Evolutionary conservation across 2,888 invertebrate species (phyloP), one percentile per base, ranked within the genome.

Genomic region (Chaetogeoica ovagalla): DNA sequence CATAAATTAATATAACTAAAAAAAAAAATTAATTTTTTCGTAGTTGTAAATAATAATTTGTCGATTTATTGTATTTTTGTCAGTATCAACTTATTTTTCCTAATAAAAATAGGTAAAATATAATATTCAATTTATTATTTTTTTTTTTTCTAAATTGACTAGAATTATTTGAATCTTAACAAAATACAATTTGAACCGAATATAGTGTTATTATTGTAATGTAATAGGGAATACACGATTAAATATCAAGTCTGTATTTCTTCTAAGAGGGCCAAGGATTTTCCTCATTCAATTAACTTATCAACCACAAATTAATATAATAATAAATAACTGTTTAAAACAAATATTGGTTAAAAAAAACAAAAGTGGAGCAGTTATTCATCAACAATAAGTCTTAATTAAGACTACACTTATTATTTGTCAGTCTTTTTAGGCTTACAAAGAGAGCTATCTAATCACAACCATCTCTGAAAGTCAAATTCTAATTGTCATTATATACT

Each of bases 341-440:
- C 68, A 69, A 65, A 70, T 62, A 21, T 71, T 23, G 19, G 70
- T 79, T 39, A 55, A 69, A 74, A 62, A 62, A 74, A 62, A 57
- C 23, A 70, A 70, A 79, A 57, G n/a, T 75, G 57, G 43, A 71
- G 39, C 39, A 37, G 62, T 68, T 76, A 23, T 71, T 63, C 63
- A 63, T 63, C 55, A 79, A 79, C 57, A 79, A 79, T 57, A 79
- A 71, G 79, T 79, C 71, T 63, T 79, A 65, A 37, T 66, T 71
- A 57, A 71, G 79, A 79, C 79, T 79, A 57, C 43, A 77, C 77
- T 70, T 52, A 70, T 62, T 37, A 62, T 69, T 71, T 37, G 23
- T 79, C 79, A 79, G 79, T 79, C 79, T 79, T 79, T 43, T 79
- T 63, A 77, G 57, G 39, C 79, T 71, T 79, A 79, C 79, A 79